Evolutionary conservation across 2,797 vertebrate species (phyloP).

Genomic region (Trachops cirrhosus): DNA sequence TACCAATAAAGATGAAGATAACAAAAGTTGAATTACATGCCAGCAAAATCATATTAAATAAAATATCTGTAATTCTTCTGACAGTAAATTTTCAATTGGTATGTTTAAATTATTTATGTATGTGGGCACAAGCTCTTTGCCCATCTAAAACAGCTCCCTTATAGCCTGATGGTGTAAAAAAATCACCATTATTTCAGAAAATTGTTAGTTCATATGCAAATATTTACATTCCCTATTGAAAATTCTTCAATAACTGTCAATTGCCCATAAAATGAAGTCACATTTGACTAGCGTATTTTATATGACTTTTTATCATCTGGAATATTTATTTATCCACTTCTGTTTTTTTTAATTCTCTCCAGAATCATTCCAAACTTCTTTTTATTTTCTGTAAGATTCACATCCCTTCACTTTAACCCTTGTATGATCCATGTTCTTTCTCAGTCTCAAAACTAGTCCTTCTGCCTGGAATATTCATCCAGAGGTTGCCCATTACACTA

Average conservation of each 20-base stretch:
- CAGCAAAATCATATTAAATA: neutral
- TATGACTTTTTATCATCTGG: neutral
- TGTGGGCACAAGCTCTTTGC: neutral
- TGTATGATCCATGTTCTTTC: neutral
- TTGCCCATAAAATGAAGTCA: neutral
- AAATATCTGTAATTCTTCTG: neutral
- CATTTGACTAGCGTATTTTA: neutral
- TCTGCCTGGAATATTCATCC: neutral
- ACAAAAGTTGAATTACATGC: neutral
- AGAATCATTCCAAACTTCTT: neutral
- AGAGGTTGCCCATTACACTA: neutral
- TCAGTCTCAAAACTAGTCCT: neutral
- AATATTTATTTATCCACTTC: neutral
- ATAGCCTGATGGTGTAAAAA: neutral
- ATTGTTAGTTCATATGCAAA: neutral
- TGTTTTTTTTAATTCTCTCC: neutral
- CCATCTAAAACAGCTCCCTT: neutral
- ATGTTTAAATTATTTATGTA: neutral
- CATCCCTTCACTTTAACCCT: neutral
- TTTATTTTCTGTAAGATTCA: neutral
- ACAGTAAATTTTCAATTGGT: neutral
- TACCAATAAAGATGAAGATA: neutral
- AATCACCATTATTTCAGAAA: slow-evolving; percentile 6
- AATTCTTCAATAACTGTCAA: neutral
- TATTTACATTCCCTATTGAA: neutral